phyloP scores from a whole-genome alignment of 2,888 invertebrate genomes.

The Agrypnus murinus region DNA sequence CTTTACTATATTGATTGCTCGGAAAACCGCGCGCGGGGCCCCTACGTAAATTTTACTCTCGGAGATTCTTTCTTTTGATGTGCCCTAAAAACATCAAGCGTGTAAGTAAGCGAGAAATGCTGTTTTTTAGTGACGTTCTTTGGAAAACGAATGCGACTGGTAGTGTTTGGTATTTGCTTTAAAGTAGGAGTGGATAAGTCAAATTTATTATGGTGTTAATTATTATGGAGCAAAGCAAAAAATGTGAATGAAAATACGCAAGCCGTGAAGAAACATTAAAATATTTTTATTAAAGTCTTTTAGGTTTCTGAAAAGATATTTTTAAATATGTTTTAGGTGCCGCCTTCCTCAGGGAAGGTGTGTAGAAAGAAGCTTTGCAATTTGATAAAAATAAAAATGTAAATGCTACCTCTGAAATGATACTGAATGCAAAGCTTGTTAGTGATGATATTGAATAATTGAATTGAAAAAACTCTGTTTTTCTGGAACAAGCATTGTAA shows the following conservation, averaged over 20 bases:
- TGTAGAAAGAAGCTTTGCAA: too few species aligned
- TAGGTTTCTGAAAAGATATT: too few species aligned
- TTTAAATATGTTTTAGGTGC: too few species aligned
- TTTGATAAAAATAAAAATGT: neutral
- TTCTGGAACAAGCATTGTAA: too few species aligned
- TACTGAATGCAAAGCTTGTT: neutral
- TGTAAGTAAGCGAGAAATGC: constrained; percentile 7
- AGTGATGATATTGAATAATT: too few species aligned
- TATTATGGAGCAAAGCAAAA: constrained; percentile 3
- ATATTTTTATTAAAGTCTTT: neutral
- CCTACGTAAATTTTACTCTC: constrained; percentile 2
- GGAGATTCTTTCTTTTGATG: neutral
- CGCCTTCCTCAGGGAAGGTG: neutral
- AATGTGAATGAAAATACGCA: neutral
- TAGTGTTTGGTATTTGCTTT: neutral
- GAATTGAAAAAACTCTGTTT: too few species aligned
- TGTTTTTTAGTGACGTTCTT: neutral
- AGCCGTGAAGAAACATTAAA: neutral
- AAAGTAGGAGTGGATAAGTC: neutral
- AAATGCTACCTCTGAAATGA: neutral
- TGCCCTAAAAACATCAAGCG: neutral
- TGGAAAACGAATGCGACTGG: neutral
- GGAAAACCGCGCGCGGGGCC: constrained; percentile 11
- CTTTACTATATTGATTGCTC: constrained; percentile 34
- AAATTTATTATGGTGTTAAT: constrained; percentile 5